Base-by-base conservation (phyloP, 2,888 invertebrate species). In the Chalcosyrphus nemorum region DNA sequence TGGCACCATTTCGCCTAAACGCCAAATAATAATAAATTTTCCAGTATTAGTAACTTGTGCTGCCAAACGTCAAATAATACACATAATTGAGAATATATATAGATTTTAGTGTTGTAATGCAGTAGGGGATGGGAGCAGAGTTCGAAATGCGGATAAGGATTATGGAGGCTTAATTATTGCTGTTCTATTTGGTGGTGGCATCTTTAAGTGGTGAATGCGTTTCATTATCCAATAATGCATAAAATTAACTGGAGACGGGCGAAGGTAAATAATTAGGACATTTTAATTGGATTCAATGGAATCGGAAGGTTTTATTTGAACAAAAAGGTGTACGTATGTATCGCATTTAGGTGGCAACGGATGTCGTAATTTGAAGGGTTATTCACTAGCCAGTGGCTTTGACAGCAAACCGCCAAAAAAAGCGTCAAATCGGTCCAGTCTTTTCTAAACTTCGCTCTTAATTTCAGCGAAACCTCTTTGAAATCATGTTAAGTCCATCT, bases 1-100 rank as follows among this genome's bases (percentile, higher is more conserved):
- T 93, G 65, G 94, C 94, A 86, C 95, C 96, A 92, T 95, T 96
- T 92, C 95, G 95, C 94, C 96, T 89, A 87, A 72, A 85, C 66
- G 47, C 75, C 85, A 71, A 85, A 81, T 66, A 54, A 81, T 66
- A 54, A 71, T 71, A 85, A 81, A 70, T 76, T 71, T 43, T 59
- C 45, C 45, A n/a, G 56, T 56, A 80, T 80, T 57, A 84, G 50
- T 75, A 59, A 65, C 50, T n/a, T 70, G 63, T 59, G 59, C 57
- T 27, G 47, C 56, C n/a, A n/a, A n/a, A 71, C 57, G 35, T 32
- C 32, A 43, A 38, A 54, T 63, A 57, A 43, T 47, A 65, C 32
- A 50, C 15, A 13, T 35, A 7, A 6, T 41, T 59, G 35, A 24
- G 7, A 6, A 47, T 59, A 43, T 32, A 63, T 38, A 59, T 52